phyloP scores from a whole-genome alignment of 2,888 invertebrate genomes.

The Axea sp. region DNA sequence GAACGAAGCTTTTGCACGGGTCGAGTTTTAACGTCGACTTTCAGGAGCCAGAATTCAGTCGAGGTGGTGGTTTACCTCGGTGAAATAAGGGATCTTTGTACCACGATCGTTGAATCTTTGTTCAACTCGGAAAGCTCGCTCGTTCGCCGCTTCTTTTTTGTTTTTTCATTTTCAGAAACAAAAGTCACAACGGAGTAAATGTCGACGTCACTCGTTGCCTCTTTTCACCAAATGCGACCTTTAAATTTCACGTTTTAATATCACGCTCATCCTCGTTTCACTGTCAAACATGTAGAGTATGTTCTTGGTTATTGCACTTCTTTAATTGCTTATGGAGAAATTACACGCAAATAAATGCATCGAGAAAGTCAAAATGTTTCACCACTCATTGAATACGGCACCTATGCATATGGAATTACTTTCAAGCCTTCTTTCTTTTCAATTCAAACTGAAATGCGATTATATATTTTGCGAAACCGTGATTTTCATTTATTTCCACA shows the following conservation, averaged over 20 bases:
- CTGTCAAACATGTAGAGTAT: no score
- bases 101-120: conserved; percentile 58
- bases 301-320: no score
- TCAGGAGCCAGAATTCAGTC: conserved; percentile 55
- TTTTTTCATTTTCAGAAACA: conserved; percentile 43
- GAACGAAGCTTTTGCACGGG: conserved; percentile 55
- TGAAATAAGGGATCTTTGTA: conserved; percentile 59
- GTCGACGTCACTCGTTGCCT: conserved; percentile 24
- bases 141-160: conserved; percentile 18
- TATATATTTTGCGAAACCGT: no score
- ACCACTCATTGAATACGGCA: no score
- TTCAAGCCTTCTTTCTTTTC: no score
- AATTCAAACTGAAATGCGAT: no score
- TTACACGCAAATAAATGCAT: no score
- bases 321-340: no score
- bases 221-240: conserved; percentile 17
- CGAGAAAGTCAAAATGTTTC: no score
- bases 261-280: conserved; percentile 10
- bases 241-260: conserved; percentile 36
- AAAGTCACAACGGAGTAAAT: conserved; percentile 44
- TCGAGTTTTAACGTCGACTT: conserved; percentile 59
- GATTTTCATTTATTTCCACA: no score
- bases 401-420: no score
- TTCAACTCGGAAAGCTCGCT: conserved; percentile 47
- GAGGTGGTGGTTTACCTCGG: conserved; percentile 53